Evolutionary conservation across 2,797 vertebrate species (phyloP), one percentile per base, ranked within the genome.

Genomic region (Ceyx erithaca): DNA sequence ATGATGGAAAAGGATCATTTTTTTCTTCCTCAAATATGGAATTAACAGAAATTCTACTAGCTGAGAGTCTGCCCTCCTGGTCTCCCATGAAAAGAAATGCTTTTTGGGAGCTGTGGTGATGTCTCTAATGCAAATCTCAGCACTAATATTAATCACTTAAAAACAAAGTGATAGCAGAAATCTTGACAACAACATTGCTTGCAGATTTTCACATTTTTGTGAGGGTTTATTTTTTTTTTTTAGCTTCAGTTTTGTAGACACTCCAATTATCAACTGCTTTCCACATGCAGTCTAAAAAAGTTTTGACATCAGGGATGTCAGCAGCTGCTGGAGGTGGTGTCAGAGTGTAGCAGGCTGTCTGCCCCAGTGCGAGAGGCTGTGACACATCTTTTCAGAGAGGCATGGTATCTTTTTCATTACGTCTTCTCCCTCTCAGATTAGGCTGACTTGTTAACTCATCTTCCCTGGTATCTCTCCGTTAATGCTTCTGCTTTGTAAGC

Each of bases 291-390:
- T 63, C 86, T 94, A 84, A 91, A 91, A 93, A 79, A 84, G 52
- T 67, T 93, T 86, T 92, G 92, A 87, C 86, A 68, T 87, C 80
- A 81, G 54, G 64, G 76, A 90, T 95, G 84, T 95, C 75, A 55
- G 78, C 5, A 8, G 58, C 90, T 90, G 81, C 43, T 2, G 46
- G 92, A 93, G 76, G 86, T 92, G 92, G 82, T 95, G 92, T 90
- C 90, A 87, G 94, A 81, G 64, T 14, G 46, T 0, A 0, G 85
- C 71, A 92, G 58, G 37, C 66, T 90, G 69, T 72, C 78, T 80
- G 79, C 62, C 61, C 81, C 31, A 73, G 40, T 0, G 13, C 0
- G 6, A 91, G 90, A 81, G 84, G 73, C 64, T 58, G 68, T 90
- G 94, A 91, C 90, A 78, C 68, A 41, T 87, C 79, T 87, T 81